Evolutionary conservation across 2,113 vertebrate species (phyloP), one percentile per base, ranked within the genome.

Genomic region (Hymenochirus boettgeri): DNA sequence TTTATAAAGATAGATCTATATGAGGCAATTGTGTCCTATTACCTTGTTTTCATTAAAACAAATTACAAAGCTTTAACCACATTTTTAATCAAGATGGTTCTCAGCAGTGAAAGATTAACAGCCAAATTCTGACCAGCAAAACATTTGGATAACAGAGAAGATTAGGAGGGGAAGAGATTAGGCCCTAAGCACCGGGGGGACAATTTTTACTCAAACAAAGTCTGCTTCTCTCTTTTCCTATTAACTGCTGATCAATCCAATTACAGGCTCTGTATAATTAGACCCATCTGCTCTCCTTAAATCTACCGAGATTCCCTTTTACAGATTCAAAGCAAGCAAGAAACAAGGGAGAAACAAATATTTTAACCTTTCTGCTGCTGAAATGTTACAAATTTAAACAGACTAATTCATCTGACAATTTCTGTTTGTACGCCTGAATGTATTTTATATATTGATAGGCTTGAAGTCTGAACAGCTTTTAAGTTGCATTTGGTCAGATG

Each of bases 161-260:
- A 69, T 67, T 52, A 13, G 37, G 64, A 46, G 65, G 24, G 65
- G 57, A 57, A 52, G 31, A 69, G 65, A 53, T 60, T 69, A 69
- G 65, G 57, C 57, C 65, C 31, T 10, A 13, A 69, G 65, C 65
- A 69, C 57, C 47, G 57, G 65, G 65, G 51, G 65, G 56, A 59
- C 47, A 35, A 60, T 69, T 60, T 69, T 69, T 69, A 69, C 56
- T 69, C 65, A 69, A 67, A 59, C 65, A 53, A 60, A 69, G 65
- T 60, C 65, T 69, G 65, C 57, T 60, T 69, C 57, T 69, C 57
- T 69, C 57, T 69, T 69, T 67, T 69, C 65, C 57, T 69, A 69
- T 69, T 69, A 69, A 69, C 65, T 69, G 65, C 57, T 69, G 65
- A 69, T 69, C 65, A 69, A 69, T 69, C 65, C 57, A 69, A 69